Base-by-base conservation (phyloP, 2,888 invertebrate species). In the Calameuta filiformis region DNA sequence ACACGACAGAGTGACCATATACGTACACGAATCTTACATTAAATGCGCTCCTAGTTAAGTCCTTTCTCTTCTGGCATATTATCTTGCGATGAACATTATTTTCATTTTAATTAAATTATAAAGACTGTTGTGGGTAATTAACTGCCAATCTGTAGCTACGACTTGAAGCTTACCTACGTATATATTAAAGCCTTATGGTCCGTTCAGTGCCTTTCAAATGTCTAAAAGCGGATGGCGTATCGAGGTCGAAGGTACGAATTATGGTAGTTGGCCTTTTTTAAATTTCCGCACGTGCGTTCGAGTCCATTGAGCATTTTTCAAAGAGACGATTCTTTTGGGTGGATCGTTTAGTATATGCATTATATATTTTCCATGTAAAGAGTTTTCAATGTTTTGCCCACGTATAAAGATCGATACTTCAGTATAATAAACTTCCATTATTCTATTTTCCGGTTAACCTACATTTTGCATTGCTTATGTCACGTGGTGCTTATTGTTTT, bases 1-100 rank as follows among this genome's bases (percentile, higher is more conserved):
- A 87, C 86, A 84, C 82, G 84, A 87, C 86, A 85, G 83, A 78
- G 68, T 68, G 73, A 71, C 79, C 77, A 82, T 84, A 82, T 82
- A 75, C 76, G 81, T 81, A 56, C 6, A 34, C 31, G 71, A 71
- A 33, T 71, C 31, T 23, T 34, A 6, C 23, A 71, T 31, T 12
- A 71, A 34, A 71, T 9, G 31, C 71, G 71, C 71, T 56, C 56
- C 23, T 23, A 56, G 56, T 56, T 23, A 23, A 23, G 56, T 56
- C 23, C 2, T 23, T 56, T 56, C 56, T 56, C 9, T 9, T 56
- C 56, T 56, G 56, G 56, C 23, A 23, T 23, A 56, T 56, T 56
- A 56, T 56, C 23, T 23, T 23, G 9, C 56, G 9, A 56, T 56
- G 23, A 6, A 23, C 15, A 9, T 23, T 56, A 23, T 56, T 56